These are phyloP conservation scores for Phaethon lepturus DNA, from an alignment of 2,113 vertebrate species.

Conservation along the genomic window DNA sequence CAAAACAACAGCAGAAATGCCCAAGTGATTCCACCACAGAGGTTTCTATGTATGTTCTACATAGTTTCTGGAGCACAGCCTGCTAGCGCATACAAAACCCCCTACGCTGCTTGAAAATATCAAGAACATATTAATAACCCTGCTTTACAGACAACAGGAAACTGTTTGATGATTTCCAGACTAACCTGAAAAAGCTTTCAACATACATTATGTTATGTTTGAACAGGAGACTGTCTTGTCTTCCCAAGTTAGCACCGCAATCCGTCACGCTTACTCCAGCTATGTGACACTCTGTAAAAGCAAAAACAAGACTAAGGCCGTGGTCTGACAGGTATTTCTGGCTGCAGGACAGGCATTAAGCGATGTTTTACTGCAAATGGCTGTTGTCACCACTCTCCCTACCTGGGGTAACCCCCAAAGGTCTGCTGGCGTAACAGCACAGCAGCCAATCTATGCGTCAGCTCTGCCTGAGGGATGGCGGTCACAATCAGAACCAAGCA, in stretches of 20 bases:
- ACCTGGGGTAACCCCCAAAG: neutral
- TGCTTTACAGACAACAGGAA: neutral
- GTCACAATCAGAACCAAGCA: neutral
- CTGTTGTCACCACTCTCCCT: neutral
- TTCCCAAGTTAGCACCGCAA: neutral
- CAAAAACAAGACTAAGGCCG: neutral
- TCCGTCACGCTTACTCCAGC: neutral
- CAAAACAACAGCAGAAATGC: neutral
- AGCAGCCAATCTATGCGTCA: accelerated
- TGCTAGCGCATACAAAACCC: neutral
- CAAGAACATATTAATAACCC: neutral
- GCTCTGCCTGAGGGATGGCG: neutral
- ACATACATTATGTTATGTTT: neutral
- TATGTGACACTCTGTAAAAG: neutral
- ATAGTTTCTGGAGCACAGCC: neutral
- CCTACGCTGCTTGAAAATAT: neutral
- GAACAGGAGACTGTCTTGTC: neutral
- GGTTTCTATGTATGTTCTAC: neutral
- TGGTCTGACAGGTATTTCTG: neutral
- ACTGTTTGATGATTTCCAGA: neutral
- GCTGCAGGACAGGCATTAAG: neutral
- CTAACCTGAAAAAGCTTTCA: neutral
- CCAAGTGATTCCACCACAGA: neutral
- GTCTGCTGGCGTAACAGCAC: neutral
- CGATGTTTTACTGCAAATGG: neutral